A percentile compares a stretch with the other conserved stretches of the same genome.
phyloP scores from a whole-genome alignment of 2,113 vertebrate species.

The Hyla sarda region DNA sequence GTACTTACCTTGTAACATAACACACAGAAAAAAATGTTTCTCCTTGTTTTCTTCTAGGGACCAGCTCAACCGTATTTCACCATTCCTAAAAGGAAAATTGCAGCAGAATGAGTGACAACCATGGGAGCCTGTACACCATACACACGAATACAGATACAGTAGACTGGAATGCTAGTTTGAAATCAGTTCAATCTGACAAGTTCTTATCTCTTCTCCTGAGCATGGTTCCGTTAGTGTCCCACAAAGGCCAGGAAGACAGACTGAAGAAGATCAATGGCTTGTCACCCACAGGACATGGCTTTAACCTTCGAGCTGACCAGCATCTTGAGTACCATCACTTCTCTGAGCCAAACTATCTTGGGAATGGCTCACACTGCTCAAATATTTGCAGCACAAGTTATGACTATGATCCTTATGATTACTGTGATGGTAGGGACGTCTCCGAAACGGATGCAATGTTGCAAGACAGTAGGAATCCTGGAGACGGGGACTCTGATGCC shows the following conservation, averaged over 20 bases:
- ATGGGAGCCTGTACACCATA: background rate
- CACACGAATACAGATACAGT: slow-evolving; percentile 70
- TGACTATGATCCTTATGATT: slow-evolving; percentile 72
- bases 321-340: slow-evolving; percentile 81
- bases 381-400: slow-evolving; percentile 74
- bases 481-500: slow-evolving; percentile 68
- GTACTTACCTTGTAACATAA: background rate
- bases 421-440: slow-evolving; percentile 78
- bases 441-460: slow-evolving; percentile 89
- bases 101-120: slow-evolving; percentile 32
- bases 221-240: slow-evolving; percentile 92
- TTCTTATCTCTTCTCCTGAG: slow-evolving; percentile 84
- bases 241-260: slow-evolving; percentile 88
- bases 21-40: background rate
- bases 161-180: slow-evolving; percentile 78
- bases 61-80: background rate
- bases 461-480: slow-evolving; percentile 65
- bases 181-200: slow-evolving; percentile 79
- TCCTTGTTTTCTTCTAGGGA: background rate
- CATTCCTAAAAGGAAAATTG: background rate
- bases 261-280: slow-evolving; percentile 83
- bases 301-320: slow-evolving; percentile 77
- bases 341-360: slow-evolving; percentile 75
- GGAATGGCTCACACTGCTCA: slow-evolving; percentile 72
- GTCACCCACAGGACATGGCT: slow-evolving; percentile 71